Conservation (phyloP, 1,140 invertebrate species). For the Calephelis virginiensis region DNA sequence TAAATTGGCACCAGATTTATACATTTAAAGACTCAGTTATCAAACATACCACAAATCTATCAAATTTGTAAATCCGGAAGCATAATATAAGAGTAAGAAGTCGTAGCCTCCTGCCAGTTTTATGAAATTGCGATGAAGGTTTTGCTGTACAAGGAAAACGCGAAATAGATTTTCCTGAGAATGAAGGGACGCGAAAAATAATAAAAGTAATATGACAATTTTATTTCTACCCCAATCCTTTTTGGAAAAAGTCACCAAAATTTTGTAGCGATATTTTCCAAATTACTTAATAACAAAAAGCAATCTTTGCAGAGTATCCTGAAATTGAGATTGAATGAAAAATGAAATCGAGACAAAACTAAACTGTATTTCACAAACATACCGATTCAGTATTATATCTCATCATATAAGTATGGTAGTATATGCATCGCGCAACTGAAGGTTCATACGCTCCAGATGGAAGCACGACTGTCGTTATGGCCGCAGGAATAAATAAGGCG, state of each 20-base stretch:
- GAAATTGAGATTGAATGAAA: too few relatives aligned
- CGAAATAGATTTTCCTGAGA: slow-evolving; percentile 2
- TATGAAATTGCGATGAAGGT: slow-evolving; percentile 12
- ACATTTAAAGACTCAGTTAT: slow-evolving; percentile 1
- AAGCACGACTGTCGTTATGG: too few relatives aligned
- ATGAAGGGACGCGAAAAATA: slow-evolving; percentile 16
- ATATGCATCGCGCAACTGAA: too few relatives aligned
- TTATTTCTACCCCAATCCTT: not conserved
- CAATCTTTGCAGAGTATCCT: not conserved
- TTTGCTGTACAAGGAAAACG: slow-evolving; percentile 8
- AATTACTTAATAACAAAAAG: slow-evolving; percentile 3
- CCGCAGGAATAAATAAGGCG: too few relatives aligned
- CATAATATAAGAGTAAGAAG: not conserved
- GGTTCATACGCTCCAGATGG: too few relatives aligned
- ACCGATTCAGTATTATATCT: too few relatives aligned
- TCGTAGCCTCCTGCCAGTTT: not conserved
- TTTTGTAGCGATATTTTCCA: not conserved
- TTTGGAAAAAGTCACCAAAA: slow-evolving; percentile 8
- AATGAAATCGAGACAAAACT: too few relatives aligned
- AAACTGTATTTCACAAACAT: too few relatives aligned
- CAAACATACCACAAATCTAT: slow-evolving; percentile 9
- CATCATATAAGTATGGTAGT: too few relatives aligned
- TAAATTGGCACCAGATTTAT: too few relatives aligned
- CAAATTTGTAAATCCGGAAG: slow-evolving; percentile 11
- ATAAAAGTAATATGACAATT: slow-evolving; percentile 11